Evolutionary conservation across 2,888 invertebrate species (phyloP).

Genomic region (Gymnoscelis rufifasciata): DNA sequence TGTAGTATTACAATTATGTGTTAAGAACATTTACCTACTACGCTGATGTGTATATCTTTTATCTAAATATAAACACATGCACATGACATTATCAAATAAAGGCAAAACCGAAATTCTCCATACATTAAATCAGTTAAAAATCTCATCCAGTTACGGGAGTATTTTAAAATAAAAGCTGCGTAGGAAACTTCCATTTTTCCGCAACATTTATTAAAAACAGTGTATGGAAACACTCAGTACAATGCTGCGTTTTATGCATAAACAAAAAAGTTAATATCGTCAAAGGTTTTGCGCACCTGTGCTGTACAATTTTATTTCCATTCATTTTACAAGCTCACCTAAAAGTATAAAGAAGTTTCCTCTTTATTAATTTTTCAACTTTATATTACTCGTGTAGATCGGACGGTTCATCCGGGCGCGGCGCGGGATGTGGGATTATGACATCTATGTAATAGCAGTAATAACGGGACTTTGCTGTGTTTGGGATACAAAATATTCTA

Average conservation of each 20-base stretch:
- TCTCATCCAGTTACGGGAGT: neutral
- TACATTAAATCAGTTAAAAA: neutral
- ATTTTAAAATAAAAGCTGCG: constrained; percentile 5
- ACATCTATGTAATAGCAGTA: constrained; percentile 18
- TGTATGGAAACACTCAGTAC: constrained; percentile 34
- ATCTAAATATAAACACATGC: no score
- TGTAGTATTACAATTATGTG: no score
- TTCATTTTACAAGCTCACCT: constrained; percentile 77
- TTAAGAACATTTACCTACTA: no score
- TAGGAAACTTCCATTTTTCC: constrained; percentile 5
- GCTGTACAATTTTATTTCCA: constrained; percentile 76
- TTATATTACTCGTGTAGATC: constrained; percentile 74
- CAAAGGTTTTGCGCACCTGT: constrained; percentile 76
- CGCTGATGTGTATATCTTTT: no score
- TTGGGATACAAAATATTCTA: constrained; percentile 5
- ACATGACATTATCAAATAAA: no score
- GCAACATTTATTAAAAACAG: constrained; percentile 22
- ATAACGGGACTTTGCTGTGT: constrained; percentile 10
- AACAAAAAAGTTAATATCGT: constrained; percentile 76
- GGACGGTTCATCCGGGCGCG: constrained; percentile 58
- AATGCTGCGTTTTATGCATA: constrained; percentile 54
- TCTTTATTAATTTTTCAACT: constrained; percentile 80
- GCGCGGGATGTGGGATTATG: constrained; percentile 29
- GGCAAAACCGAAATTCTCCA: no score
- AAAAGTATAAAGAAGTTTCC: constrained; percentile 72